Evolutionary conservation across 2,888 invertebrate species (phyloP), one percentile per base, ranked within the genome.

Genomic region (Rhyacophila evoluta): DNA sequence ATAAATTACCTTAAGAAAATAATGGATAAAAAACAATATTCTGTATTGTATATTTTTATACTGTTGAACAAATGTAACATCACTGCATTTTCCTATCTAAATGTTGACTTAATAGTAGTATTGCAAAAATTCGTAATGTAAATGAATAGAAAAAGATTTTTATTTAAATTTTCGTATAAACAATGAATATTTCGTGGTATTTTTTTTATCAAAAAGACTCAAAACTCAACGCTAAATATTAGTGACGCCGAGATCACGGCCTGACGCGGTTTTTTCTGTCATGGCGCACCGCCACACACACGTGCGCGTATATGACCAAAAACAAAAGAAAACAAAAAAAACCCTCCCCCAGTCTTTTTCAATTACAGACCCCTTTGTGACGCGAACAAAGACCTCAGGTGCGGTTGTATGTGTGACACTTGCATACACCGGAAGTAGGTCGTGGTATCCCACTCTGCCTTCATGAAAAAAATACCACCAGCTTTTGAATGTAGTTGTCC

Each of bases 351-450:
- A 70, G 80, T 73, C 73, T 74, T 77, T 77, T 80, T 77, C 80
- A 80, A 80, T 80, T 80, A 80, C 77, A 29, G 75, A 75, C 77
- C 77, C 77, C 74, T 79, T 77, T 80, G 80, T 80, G 71, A 72
- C 19, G 70, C 25, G 72, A 71, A 80, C 80, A 80, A 80, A 80
- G 75, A 39, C 55, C 55, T 55, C 55, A 55, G 55, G 55, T 55
- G 55, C 8, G 41, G 8, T 8, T 8, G 41, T 41, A 8, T 41
- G 12, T 15, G 55, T 55, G 19, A 15, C 55, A 55, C 55, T 55
- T 55, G 55, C 55, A 55, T 55, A 55, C 55, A n/a, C 55, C 55
- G 55, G 55, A 55, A 55, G 19, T 25, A 10, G 55, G 19, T 19
- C 10, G 55, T n/a, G 55, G 15, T 55, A 19, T 55, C 55, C 55